These are phyloP conservation scores for Akabosia matsudoensis DNA, from an alignment of 1,140 invertebrate species.

Conservation along the genomic window DNA sequence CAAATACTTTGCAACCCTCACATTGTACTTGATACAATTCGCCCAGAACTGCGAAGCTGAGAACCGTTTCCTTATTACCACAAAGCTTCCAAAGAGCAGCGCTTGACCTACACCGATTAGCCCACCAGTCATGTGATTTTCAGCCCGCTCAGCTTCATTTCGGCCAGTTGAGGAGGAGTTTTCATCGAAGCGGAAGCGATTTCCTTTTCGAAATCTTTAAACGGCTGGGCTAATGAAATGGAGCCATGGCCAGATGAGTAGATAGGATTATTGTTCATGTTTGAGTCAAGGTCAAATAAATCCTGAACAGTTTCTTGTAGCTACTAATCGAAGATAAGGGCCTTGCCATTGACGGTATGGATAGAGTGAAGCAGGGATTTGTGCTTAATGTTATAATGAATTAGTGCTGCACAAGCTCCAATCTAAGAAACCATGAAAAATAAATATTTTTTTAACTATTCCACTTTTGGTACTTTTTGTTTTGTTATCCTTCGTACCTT, in stretches of 20 bases:
- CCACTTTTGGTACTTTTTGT: no score
- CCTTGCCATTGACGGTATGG: constrained; percentile 40
- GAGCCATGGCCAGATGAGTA: constrained; percentile 9
- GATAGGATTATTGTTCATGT: not conserved
- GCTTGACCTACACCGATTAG: constrained; percentile 49
- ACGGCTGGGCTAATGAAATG: not conserved
- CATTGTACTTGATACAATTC: constrained; percentile 68
- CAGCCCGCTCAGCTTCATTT: constrained; percentile 49
- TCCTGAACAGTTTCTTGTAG: not conserved
- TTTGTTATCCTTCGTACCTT: constrained; percentile 51
- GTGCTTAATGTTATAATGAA: constrained; percentile 66
- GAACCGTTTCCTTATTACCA: constrained; percentile 59
- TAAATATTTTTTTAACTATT: not conserved
- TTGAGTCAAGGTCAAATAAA: not conserved
- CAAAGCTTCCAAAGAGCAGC: constrained; percentile 53
- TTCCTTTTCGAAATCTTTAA: constrained; percentile 35
- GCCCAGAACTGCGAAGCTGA: constrained; percentile 63
- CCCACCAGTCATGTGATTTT: constrained; percentile 62
- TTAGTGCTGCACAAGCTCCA: constrained; percentile 65
- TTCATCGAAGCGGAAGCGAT: not conserved
- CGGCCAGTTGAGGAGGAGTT: constrained; percentile 19
- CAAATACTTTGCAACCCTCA: constrained; percentile 67
- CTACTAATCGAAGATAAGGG: not conserved
- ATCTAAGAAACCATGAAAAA: no score
- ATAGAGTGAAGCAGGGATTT: constrained; percentile 64